Evolutionary conservation across 2,888 invertebrate species (phyloP), one percentile per base, ranked within the genome.

Genomic region (Nemurella pictetii): DNA sequence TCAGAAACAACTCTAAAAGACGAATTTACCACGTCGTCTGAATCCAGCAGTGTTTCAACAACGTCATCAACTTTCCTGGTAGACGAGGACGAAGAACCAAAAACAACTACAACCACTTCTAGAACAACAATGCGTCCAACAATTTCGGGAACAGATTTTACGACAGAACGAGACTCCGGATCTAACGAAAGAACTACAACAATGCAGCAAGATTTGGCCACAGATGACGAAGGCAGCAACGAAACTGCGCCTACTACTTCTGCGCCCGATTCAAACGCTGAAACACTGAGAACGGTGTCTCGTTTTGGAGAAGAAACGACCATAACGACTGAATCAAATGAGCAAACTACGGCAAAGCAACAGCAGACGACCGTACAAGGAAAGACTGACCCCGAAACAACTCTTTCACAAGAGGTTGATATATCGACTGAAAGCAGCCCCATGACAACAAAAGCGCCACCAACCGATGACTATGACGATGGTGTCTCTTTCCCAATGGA

Each of bases 71-170:
- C 9, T 55, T 55, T 55, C 5, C 55, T 20, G 20, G 55, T 55
- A 20, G n/a, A n/a, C n/a, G n/a, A n/a, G n/a, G n/a, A n/a, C n/a
- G n/a, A n/a, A n/a, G 55, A 55, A 20, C 55, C 55, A 55, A 20
- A 55, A 55, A 20, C 9, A 55, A 20, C 9, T 12, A 55, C 20
- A 55, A 20, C 55, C 20, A 12, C 55, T 20, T 20, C 55, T 55
- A 55, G 12, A 20, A 12, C 55, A 86, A 86, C 85, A 75, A 87
- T 86, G 5, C 27, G 27, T 86, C 29, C 83, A 27, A 80, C 27
- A 20, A 30, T 72, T 32, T 35, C 82, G 28, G 74, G 26, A 27
- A 32, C 75, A n/a, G 84, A 83, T 30, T 55, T 28, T 72, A 72
- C 72, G 12, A 81, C 80, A 15, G 77, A 55, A 82, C 27, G 87